Evolutionary conservation across 2,888 invertebrate species (phyloP).

Genomic region (Ditula angustiorana): DNA sequence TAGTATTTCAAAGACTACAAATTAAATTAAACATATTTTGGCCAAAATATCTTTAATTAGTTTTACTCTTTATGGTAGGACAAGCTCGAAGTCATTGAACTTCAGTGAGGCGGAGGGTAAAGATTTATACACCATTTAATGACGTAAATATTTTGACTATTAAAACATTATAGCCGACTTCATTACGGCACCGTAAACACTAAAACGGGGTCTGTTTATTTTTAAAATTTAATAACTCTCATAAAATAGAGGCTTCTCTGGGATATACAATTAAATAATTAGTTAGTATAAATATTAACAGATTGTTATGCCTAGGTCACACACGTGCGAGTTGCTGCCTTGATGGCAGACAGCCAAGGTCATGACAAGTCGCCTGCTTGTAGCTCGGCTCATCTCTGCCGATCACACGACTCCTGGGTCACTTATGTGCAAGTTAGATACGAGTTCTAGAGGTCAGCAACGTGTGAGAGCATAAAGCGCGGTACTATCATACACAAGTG

Average conservation of each 20-base stretch:
- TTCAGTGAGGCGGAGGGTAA: constrained; percentile 3
- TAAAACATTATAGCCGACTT: constrained; percentile 29
- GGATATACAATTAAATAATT: neutral
- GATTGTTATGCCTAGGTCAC: no score
- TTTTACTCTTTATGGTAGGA: neutral
- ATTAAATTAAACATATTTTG: neutral
- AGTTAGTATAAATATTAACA: no score
- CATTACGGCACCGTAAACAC: constrained; percentile 17
- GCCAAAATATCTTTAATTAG: constrained; percentile 3
- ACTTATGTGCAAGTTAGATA: no score
- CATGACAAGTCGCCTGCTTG: no score
- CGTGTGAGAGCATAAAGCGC: no score
- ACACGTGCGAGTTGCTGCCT: no score
- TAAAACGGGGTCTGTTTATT: constrained; percentile 34
- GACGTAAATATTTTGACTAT: constrained; percentile 30
- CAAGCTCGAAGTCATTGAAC: constrained; percentile 21
- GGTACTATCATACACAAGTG: no score
- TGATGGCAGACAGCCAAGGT: no score
- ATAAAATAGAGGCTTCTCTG: constrained; percentile 19
- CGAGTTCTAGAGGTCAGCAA: no score
- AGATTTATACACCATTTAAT: constrained; percentile 28
- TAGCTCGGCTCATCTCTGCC: no score
- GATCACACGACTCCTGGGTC: no score
- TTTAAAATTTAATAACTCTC: constrained; percentile 18
- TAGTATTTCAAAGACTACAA: neutral